A percentile compares a stretch with the other conserved stretches of the same genome.
Evolutionary conservation across 2,888 invertebrate genomes (phyloP).

Genomic region (Callinectes sapidus): DNA sequence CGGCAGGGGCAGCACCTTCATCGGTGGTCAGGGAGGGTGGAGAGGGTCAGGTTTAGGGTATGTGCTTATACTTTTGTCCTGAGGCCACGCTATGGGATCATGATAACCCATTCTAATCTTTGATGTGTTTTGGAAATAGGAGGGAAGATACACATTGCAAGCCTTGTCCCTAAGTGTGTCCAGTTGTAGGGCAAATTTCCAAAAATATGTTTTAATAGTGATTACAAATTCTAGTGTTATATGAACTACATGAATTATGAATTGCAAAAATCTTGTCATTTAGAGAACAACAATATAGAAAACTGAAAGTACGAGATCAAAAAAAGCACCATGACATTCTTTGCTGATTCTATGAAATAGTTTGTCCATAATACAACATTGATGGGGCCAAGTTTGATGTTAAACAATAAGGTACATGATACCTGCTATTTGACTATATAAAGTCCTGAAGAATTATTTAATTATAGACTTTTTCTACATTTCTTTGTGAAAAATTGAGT

Average conservation of each 20-base stretch:
- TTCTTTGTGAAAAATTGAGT: neutral
- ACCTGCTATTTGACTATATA: neutral
- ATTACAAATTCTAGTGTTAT: neutral
- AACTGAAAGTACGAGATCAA: neutral
- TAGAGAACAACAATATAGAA: neutral
- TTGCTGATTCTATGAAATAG: neutral
- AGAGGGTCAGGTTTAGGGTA: constrained; percentile 1
- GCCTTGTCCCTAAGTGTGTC: neutral
- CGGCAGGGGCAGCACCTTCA: constrained; percentile 5
- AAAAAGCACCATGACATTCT: neutral
- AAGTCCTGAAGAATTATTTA: neutral
- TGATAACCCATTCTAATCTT: neutral
- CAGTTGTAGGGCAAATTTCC: neutral
- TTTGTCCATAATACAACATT: neutral
- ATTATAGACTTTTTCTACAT: neutral
- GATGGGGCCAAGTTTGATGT: neutral
- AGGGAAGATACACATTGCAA: neutral
- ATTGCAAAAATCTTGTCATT: neutral
- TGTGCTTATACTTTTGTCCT: neutral
- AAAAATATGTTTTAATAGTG: neutral
- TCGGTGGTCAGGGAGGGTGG: neutral
- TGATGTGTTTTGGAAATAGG: neutral
- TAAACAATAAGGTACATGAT: neutral
- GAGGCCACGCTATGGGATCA: constrained; percentile 10
- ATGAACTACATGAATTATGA: neutral